Evolutionary conservation across 2,888 invertebrate species (phyloP).

Genomic region (Epistrophe grossulariae): DNA sequence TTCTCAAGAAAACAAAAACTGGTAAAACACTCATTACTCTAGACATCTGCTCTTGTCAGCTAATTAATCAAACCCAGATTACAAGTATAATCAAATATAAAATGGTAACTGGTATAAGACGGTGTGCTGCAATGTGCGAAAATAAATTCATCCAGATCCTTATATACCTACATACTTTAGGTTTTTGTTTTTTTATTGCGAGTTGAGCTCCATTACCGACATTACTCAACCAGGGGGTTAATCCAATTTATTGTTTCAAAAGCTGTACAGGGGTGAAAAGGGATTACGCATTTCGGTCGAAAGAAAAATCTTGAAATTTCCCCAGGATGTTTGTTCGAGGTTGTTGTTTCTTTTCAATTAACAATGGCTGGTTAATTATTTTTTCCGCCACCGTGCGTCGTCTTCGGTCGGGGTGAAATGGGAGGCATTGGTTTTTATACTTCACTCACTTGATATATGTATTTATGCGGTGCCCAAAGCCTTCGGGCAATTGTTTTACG

Average conservation of each 20-base stretch:
- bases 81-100: constrained; percentile 31
- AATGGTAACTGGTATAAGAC: neutral
- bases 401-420: neutral
- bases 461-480: neutral
- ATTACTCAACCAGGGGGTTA: constrained; percentile 53
- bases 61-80: constrained; percentile 64
- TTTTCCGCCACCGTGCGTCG: neutral
- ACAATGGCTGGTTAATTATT: constrained; percentile 35
- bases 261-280: neutral
- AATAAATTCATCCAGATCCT: constrained; percentile 11
- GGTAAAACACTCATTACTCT: constrained; percentile 38
- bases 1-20: constrained; percentile 30
- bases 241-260: constrained; percentile 68
- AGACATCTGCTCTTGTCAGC: constrained; percentile 65
- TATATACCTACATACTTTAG: constrained; percentile 1
- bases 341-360: constrained; percentile 62
- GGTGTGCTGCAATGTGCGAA: constrained; percentile 14
- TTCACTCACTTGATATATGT: neutral
- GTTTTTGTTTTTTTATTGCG: constrained; percentile 1
- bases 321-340: constrained; percentile 33
- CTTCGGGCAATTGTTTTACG: constrained; percentile 33
- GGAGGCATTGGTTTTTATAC: neutral
- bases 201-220: constrained; percentile 15
- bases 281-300: constrained; percentile 32
- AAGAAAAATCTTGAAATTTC: constrained; percentile 36